phyloP scores from a whole-genome alignment of 2,113 vertebrate genomes.

The Coptodon rendalli region DNA sequence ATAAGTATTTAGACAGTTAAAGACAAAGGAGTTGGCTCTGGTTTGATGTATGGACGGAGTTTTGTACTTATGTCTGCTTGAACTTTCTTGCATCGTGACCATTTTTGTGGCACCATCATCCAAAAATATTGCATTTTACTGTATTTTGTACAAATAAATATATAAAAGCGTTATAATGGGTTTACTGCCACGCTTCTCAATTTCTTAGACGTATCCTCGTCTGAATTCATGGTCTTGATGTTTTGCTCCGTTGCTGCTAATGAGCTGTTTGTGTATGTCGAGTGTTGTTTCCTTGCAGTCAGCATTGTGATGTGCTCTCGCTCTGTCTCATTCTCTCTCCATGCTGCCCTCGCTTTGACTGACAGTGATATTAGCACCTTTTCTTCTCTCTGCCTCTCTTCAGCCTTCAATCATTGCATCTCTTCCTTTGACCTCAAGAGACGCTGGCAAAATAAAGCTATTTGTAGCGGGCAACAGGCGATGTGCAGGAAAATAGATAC shows the following conservation, averaged over 20 bases:
- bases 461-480: slow-evolving; percentile 20
- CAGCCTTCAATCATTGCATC: slow-evolving; percentile 34
- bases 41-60: not conserved
- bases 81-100: not conserved
- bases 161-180: not conserved
- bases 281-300: not conserved
- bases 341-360: slow-evolving; percentile 4
- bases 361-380: slow-evolving; percentile 56
- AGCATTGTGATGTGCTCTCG: not conserved
- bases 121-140: not conserved
- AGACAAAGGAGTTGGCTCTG: not conserved
- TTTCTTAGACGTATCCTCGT: not conserved
- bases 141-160: not conserved
- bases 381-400: not conserved
- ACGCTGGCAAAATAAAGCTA: slow-evolving; percentile 33
- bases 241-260: not conserved
- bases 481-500: not conserved
- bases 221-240: not conserved
- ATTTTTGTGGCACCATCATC: rapidly evolving
- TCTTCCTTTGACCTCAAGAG: slow-evolving; percentile 5
- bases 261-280: not conserved
- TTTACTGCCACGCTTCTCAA: not conserved
- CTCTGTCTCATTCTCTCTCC: not conserved
- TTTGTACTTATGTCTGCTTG: not conserved
- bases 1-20: slow-evolving; percentile 27